These are phyloP conservation scores for Anticlea derivata DNA, from an alignment of 2,888 invertebrate genomes.

Conservation along the genomic window DNA sequence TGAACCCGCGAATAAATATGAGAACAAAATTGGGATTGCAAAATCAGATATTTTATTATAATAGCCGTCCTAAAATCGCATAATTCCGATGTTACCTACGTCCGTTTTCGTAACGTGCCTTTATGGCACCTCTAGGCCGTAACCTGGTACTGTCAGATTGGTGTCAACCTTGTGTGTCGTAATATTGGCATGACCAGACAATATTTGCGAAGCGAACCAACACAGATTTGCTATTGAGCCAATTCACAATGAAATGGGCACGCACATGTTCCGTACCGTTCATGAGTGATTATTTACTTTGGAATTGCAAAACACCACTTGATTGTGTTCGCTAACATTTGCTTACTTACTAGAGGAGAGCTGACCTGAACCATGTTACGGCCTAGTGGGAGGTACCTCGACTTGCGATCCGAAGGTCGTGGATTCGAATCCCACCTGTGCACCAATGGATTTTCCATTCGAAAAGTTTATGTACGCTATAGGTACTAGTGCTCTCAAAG, in stretches of 20 bases:
- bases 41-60: conserved; percentile 18
- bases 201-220: conserved; percentile 43
- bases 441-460: too few species aligned
- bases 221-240: conserved; percentile 36
- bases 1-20: neutral
- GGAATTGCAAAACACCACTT: neutral
- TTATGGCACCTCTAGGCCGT: conserved; percentile 32
- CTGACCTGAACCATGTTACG: too few species aligned
- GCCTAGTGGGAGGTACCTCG: too few species aligned
- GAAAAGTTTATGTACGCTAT: too few species aligned
- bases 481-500: too few species aligned
- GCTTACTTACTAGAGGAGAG: neutral
- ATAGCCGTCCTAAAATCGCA: conserved; percentile 23
- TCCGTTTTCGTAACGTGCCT: conserved; percentile 26
- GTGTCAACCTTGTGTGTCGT: conserved; percentile 40
- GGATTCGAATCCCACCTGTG: too few species aligned
- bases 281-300: conserved; percentile 7
- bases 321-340: neutral
- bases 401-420: too few species aligned
- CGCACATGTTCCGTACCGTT: conserved; percentile 18
- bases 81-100: conserved; percentile 21
- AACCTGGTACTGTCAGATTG: conserved; percentile 37
- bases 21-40: conserved; percentile 2
- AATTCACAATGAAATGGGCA: conserved; percentile 38
- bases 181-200: conserved; percentile 42